A percentile compares a stretch with the other conserved stretches of the same genome.
phyloP scores from a whole-genome alignment of 2,797 vertebrate genomes.

The Galago senegalensis region DNA sequence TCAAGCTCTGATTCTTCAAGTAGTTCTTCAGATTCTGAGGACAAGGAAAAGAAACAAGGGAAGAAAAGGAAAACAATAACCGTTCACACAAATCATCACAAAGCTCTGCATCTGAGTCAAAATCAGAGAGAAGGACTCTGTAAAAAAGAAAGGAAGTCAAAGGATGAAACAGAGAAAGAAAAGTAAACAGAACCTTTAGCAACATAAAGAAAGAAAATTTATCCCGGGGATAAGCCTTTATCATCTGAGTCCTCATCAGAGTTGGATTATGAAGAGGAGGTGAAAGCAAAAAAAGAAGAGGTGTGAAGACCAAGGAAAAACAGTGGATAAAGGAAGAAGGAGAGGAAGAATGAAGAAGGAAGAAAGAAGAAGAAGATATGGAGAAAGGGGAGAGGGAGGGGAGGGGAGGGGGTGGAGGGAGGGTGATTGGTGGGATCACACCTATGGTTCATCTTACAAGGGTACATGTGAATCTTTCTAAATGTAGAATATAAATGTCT shows the following conservation, averaged over 20 bases:
- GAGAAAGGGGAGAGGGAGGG: too few relatives aligned
- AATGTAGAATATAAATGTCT: too few relatives aligned
- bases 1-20: conserved; percentile 98
- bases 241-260: conserved; percentile 91
- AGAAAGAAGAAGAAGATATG: too few relatives aligned
- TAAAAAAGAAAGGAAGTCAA: conserved; percentile 93
- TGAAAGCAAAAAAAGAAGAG: conserved; percentile 94
- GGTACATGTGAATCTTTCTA: too few relatives aligned
- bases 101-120: conserved; percentile 91
- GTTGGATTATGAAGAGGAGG: conserved; percentile 91
- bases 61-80: conserved; percentile 93
- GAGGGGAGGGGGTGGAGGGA: too few relatives aligned
- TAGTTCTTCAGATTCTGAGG: conserved; percentile 93
- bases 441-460: too few relatives aligned
- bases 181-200: conserved; percentile 90
- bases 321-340: conserved; percentile 94
- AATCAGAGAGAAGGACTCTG: conserved; percentile 93
- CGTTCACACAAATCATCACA: conserved; percentile 91
- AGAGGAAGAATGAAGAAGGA: conserved; percentile 91
- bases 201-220: conserved; percentile 92
- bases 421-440: too few relatives aligned
- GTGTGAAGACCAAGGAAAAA: conserved; percentile 94
- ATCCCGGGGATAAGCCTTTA: conserved; percentile 89
- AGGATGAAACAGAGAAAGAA: conserved; percentile 93
- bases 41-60: conserved; percentile 93